Evolutionary conservation across 2,888 invertebrate species (phyloP).

Genomic region (Cantharis flavilabris): DNA sequence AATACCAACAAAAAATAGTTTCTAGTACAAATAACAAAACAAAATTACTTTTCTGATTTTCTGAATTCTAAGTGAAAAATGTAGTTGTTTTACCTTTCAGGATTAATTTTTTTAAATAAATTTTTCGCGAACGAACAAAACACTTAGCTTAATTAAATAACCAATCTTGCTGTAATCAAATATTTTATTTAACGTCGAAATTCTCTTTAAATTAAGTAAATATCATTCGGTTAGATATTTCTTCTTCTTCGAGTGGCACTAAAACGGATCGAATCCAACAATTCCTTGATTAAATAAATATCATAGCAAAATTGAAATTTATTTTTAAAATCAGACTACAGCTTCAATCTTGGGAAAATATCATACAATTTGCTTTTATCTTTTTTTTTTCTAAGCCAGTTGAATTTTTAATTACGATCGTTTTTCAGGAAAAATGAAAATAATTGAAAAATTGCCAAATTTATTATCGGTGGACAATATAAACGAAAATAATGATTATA

Average conservation of each 20-base stretch:
- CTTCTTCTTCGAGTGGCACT: neutral
- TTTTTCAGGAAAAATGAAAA: neutral
- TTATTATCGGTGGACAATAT: neutral
- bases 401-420: neutral
- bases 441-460: neutral
- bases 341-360: neutral
- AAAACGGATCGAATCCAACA: neutral
- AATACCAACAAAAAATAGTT: neutral
- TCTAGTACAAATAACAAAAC: neutral
- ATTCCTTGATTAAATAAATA: neutral
- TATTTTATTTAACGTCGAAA: neutral
- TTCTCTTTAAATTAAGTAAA: neutral
- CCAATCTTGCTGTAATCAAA: neutral
- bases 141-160: neutral
- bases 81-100: neutral
- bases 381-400: too few relatives aligned
- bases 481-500: neutral
- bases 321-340: neutral
- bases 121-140: neutral
- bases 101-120: neutral
- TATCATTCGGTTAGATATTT: neutral
- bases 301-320: neutral
- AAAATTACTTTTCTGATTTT: neutral
- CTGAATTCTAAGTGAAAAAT: neutral
- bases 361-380: too few relatives aligned